Evolutionary conservation across 2,888 invertebrate species (phyloP).

Genomic region (Hyppa rectilinea): DNA sequence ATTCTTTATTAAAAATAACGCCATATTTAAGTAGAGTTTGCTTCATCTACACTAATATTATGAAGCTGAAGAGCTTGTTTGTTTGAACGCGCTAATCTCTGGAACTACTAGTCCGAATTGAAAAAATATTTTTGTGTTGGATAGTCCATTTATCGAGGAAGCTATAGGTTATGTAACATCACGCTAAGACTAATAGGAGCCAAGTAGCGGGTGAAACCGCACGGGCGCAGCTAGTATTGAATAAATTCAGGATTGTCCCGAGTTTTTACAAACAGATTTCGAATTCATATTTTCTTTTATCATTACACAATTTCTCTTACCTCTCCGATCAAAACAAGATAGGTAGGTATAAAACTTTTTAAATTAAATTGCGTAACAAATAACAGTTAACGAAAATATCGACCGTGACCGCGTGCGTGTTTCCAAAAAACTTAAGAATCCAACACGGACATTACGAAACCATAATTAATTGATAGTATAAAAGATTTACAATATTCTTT

Average conservation of each 20-base stretch:
- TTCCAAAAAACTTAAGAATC: slow-evolving; percentile 34
- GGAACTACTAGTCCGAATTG: too few species aligned
- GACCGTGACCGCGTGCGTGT: slow-evolving; percentile 56
- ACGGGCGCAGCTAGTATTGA: too few species aligned
- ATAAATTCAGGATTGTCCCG: not conserved
- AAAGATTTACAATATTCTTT: slow-evolving; percentile 67
- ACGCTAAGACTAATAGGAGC: too few species aligned
- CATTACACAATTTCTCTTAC: not conserved
- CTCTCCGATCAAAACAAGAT: slow-evolving; percentile 15
- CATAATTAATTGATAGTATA: slow-evolving; percentile 66
- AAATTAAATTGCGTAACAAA: slow-evolving; percentile 49
- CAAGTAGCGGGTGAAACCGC: too few species aligned
- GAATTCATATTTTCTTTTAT: not conserved
- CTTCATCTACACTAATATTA: too few species aligned
- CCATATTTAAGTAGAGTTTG: not conserved
- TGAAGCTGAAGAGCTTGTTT: too few species aligned
- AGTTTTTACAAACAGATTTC: not conserved
- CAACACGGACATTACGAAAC: slow-evolving; percentile 50
- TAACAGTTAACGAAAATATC: slow-evolving; percentile 45
- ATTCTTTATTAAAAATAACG: not conserved
- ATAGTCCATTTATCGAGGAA: too few species aligned
- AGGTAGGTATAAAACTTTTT: not conserved
- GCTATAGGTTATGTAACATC: too few species aligned
- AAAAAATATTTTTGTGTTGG: too few species aligned
- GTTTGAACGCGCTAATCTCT: too few species aligned